Conservation (phyloP, 2,113 vertebrate genomes). For the Brachyhypopomus gauderio region DNA sequence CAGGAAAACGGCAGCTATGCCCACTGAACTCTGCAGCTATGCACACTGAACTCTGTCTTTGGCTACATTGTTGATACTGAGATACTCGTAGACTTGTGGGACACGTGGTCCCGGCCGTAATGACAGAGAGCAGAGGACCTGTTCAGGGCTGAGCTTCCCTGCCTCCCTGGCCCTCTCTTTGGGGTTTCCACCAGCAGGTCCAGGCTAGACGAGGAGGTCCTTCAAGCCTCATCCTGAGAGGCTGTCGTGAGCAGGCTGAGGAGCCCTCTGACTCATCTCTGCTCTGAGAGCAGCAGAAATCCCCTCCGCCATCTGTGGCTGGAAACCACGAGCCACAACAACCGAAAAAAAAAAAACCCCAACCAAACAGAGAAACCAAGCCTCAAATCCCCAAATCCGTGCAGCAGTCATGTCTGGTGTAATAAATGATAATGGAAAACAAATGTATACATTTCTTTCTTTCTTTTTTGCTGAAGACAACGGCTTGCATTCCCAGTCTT, state of each 20-base stretch:
- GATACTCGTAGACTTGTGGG: background rate
- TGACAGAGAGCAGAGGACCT: background rate
- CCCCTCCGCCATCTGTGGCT: constrained; percentile 49
- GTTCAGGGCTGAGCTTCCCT: background rate
- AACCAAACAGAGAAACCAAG: constrained; percentile 8
- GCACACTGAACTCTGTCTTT: background rate
- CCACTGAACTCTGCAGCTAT: background rate
- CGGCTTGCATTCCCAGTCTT: constrained; percentile 32
- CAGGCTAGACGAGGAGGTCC: constrained; percentile 14
- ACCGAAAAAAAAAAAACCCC: constrained; percentile 6
- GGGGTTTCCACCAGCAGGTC: constrained; percentile 12
- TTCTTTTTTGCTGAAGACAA: constrained; percentile 30
- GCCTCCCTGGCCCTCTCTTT: background rate
- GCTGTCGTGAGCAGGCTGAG: constrained; percentile 35
- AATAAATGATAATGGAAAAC: constrained; percentile 52
- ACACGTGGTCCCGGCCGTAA: background rate
- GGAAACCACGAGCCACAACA: constrained; percentile 27
- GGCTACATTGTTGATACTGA: background rate
- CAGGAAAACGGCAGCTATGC: no score
- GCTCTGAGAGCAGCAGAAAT: constrained; percentile 39
- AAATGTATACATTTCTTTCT: constrained; percentile 48
- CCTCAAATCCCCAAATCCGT: constrained; percentile 53
- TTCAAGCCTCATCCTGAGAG: constrained; percentile 38
- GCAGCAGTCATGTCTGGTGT: constrained; percentile 55
- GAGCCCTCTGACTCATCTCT: constrained; percentile 33